Evolutionary conservation across 2,888 invertebrate genomes (phyloP).

Genomic region (Hymenopus coronatus): DNA sequence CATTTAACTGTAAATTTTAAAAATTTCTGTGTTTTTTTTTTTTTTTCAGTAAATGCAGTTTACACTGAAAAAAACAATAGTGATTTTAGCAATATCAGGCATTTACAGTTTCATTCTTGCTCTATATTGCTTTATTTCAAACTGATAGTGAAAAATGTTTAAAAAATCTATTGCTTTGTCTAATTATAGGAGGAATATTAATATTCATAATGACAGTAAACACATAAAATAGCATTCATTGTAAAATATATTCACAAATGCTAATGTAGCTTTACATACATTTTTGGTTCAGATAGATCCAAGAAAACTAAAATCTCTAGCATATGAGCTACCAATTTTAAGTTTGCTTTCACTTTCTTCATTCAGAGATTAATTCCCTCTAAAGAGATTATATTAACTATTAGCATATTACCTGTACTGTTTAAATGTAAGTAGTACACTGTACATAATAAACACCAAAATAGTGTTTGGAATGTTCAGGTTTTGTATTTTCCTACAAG

Average conservation of each 20-base stretch:
- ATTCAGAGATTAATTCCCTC: not conserved
- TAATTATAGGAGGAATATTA: not conserved
- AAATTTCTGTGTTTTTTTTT: no score
- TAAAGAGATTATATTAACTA: not conserved
- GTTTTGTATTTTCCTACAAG: no score
- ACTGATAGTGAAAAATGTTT: not conserved
- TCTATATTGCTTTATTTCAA: not conserved
- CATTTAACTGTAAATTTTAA: no score
- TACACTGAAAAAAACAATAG: not conserved
- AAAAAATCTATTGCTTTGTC: not conserved
- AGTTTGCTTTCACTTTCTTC: not conserved
- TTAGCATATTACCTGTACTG: no score
- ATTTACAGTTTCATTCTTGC: not conserved
- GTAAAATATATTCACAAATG: not conserved
- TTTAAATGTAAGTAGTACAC: not conserved
- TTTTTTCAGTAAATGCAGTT: no score
- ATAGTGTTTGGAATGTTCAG: not conserved
- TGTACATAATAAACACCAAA: not conserved
- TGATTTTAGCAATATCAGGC: not conserved
- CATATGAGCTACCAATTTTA: not conserved
- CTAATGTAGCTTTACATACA: no score
- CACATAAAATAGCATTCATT: no score
- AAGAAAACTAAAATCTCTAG: not conserved
- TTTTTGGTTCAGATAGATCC: not conserved
- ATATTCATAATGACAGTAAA: not conserved